phyloP scores from a whole-genome alignment of 2,888 invertebrate species.

The Ophraella communa region DNA sequence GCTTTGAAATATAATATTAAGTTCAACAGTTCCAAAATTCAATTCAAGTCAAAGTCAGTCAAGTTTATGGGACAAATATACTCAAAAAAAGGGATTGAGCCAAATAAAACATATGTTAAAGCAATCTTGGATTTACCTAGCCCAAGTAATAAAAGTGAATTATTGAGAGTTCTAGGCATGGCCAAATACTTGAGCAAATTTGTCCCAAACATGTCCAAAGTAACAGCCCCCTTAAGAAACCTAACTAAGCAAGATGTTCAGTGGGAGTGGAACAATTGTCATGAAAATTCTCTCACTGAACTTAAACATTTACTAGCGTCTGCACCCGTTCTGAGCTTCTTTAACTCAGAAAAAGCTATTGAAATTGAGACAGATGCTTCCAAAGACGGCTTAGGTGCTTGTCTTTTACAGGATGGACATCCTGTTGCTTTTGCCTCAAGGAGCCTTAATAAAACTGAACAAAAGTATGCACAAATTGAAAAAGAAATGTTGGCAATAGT shows the following conservation, averaged over 20 bases:
- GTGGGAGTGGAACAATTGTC: conserved; percentile 29
- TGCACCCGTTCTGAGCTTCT: conserved; percentile 41
- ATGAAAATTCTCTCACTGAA: conserved; percentile 32
- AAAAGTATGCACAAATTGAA: conserved; percentile 54
- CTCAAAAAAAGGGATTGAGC: conserved; percentile 31
- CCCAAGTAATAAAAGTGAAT: conserved; percentile 33
- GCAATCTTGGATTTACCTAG: too few species aligned
- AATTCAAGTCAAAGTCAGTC: conserved; percentile 29
- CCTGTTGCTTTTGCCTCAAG: conserved; percentile 52
- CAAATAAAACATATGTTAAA: conserved; percentile 28
- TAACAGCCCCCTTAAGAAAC: conserved; percentile 40
- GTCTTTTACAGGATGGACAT: conserved; percentile 48
- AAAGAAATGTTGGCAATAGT: conserved; percentile 45
- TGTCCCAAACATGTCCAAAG: conserved; percentile 39
- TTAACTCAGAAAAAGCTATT: conserved; percentile 40
- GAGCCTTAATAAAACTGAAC: conserved; percentile 46
- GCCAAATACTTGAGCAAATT: conserved; percentile 40
- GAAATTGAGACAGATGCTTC: conserved; percentile 48
- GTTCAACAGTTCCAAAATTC: conserved; percentile 33
- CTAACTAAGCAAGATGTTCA: conserved; percentile 34
- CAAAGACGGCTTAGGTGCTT: conserved; percentile 47
- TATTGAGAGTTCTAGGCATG: conserved; percentile 41
- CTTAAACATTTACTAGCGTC: conserved; percentile 39
- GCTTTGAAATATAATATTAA: conserved; percentile 35
- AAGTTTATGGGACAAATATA: conserved; percentile 37